These are phyloP conservation scores for Corythaixoides concolor DNA, from an alignment of 2,113 vertebrate species.

Conservation along the genomic window DNA sequence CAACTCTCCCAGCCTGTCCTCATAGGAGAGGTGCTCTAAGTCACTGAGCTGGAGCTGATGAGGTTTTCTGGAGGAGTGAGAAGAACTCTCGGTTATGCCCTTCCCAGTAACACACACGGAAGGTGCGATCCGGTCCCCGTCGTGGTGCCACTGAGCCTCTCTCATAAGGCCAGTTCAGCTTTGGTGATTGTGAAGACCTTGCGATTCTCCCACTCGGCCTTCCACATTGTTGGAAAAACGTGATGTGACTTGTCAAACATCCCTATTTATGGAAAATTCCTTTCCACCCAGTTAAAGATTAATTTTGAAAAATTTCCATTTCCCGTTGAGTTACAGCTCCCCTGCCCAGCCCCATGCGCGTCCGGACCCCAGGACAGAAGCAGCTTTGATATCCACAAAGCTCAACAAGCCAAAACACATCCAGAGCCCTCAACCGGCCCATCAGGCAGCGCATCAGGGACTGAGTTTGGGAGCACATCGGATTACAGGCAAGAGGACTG, in stretches of 20 bases:
- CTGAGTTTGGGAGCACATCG: rapidly evolving
- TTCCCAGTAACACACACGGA: rapidly evolving
- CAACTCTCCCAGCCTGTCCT: too few relatives aligned
- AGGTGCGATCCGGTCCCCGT: rapidly evolving
- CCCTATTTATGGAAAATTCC: neutral
- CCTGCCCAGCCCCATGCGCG: neutral
- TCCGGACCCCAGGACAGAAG: neutral
- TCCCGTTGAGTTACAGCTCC: neutral
- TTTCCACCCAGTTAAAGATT: neutral
- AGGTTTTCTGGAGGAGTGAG: neutral
- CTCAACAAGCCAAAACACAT: neutral
- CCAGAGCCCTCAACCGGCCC: neutral
- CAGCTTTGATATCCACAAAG: rapidly evolving
- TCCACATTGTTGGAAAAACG: neutral
- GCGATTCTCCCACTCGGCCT: neutral
- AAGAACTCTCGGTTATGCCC: neutral
- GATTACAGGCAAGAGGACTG: rapidly evolving
- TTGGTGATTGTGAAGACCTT: neutral
- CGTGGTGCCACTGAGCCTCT: rapidly evolving
- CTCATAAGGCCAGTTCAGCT: neutral
- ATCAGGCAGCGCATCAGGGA: neutral
- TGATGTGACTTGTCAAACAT: neutral
- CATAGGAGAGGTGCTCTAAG: too few relatives aligned
- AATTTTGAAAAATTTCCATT: neutral
- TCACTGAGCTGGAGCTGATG: neutral